Percentiles rank a stretch among this genome's conserved stretches.
Evolutionary conservation across 2,888 invertebrate species (phyloP).

Genomic region (Drosophila lacicola): DNA sequence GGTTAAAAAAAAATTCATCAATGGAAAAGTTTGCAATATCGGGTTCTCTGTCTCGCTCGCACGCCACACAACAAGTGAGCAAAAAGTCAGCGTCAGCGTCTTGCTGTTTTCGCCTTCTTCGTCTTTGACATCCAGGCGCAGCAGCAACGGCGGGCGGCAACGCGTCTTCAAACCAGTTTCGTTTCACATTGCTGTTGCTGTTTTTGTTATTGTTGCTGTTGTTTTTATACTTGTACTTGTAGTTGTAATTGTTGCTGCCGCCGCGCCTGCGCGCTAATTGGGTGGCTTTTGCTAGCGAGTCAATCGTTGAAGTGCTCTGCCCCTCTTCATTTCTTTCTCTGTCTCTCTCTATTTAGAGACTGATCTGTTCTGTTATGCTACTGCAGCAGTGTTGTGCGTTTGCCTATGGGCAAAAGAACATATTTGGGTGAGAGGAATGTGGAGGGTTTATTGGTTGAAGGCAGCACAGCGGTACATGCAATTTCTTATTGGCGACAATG

Average conservation of each 20-base stretch:
- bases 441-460: not conserved
- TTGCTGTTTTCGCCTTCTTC: conserved; percentile 25
- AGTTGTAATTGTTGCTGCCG: conserved; percentile 39
- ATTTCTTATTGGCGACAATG: conserved; percentile 77
- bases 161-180: conserved; percentile 69
- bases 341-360: conserved; percentile 9
- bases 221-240: conserved; percentile 28
- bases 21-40: conserved; percentile 76
- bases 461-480: conserved; percentile 61
- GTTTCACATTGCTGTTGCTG: conserved; percentile 33
- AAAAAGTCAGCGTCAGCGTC: conserved; percentile 23
- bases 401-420: conserved; percentile 18
- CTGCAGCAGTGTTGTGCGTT: conserved; percentile 8
- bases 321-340: conserved; percentile 2
- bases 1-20: conserved; percentile 66
- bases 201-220: conserved; percentile 24
- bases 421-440: not conserved
- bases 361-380: conserved; percentile 27
- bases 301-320: conserved; percentile 30
- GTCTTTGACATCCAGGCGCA: conserved; percentile 22
- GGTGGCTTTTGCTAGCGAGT: conserved; percentile 51
- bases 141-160: conserved; percentile 2
- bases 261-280: conserved; percentile 74
- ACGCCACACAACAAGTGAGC: conserved; percentile 62
- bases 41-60: conserved; percentile 52